Base-by-base conservation (phyloP, 2,113 vertebrate genomes). In the Sceloporus undulatus region DNA sequence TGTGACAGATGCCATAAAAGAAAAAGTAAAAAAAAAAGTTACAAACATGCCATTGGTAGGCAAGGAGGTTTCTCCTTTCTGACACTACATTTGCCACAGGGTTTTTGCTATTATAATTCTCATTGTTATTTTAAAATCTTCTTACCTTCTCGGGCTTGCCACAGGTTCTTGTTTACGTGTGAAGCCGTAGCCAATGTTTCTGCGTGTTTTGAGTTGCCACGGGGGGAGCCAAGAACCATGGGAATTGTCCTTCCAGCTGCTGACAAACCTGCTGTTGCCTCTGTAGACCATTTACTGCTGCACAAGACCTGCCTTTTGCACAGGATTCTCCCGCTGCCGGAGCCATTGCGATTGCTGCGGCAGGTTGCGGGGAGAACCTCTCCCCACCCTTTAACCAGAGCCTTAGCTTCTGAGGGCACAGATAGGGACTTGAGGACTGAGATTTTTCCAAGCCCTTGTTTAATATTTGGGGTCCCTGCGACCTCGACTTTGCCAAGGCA, bases 121-220 rank as follows among this genome's bases (percentile, higher is more conserved):
- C 7, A 16, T 62, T 62, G 1, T 62, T 16, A 4, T 62, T 62
- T 62, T 18, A 16, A 62, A 62, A 4, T 18, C 59, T 1, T 10
- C 95, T 94, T 93, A 94, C 92, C 93, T 89, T 92, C 92, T 96
- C 95, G 93, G 96, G 93, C 95, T 96, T 96, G 95, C 95, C 95
- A 95, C 93, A 91, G 16, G 96, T 97, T 9, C 96, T 96, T 96
- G 97, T 97, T 97, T 97, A 97, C 96, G 96, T 93, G 93, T 96
- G 96, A 90, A 59, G 94, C 79, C 85, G 85, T 96, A 96, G 96
- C 95, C 96, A 95, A 93, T 94, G 95, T 93, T 97, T 5, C 21
- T 94, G 94, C 94, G 96, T 93, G 96, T 90, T 21, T 96, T 94
- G 96, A 96, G 96, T 96, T 96, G 97, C 96, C 96, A 96, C 90